phyloP scores from a whole-genome alignment of 2,797 vertebrate genomes.

The Sebastiscus albofasciatus region DNA sequence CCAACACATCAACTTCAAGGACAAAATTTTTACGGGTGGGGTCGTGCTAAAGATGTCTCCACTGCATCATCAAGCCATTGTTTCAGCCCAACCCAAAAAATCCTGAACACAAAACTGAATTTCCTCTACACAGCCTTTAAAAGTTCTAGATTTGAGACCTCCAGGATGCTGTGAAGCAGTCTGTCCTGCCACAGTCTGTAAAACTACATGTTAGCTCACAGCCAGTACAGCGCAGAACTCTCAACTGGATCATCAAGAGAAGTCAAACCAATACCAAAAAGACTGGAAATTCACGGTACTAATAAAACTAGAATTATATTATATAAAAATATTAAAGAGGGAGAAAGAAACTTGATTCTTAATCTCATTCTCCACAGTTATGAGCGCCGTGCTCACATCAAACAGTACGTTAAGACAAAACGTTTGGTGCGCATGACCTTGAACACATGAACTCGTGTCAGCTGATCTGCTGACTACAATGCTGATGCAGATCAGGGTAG shows the following conservation, averaged over 20 bases:
- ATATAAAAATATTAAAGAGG: neutral
- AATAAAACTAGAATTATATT: neutral
- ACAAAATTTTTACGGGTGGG: too few relatives aligned
- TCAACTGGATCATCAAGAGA: neutral
- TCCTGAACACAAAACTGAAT: too few relatives aligned
- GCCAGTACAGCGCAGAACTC: neutral
- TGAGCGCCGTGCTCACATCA: neutral
- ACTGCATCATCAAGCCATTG: too few relatives aligned
- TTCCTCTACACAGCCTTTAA: too few relatives aligned
- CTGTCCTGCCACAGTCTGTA: neutral
- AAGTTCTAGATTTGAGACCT: neutral
- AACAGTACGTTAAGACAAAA: neutral
- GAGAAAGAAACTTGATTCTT: neutral
- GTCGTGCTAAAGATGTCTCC: too few relatives aligned
- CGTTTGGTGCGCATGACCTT: neutral
- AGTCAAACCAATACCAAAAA: neutral
- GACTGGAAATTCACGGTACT: neutral
- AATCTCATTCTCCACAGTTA: too few relatives aligned
- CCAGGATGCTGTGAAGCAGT: neutral
- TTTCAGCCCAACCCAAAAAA: too few relatives aligned
- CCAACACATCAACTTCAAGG: too few relatives aligned
- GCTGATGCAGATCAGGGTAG: slow-evolving; percentile 10
- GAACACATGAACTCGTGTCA: slow-evolving; percentile 14
- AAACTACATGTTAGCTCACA: neutral
- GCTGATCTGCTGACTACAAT: slow-evolving; percentile 9